Evolutionary conservation across 2,888 invertebrate species (phyloP).

Genomic region (Notocelia uddmanniana): DNA sequence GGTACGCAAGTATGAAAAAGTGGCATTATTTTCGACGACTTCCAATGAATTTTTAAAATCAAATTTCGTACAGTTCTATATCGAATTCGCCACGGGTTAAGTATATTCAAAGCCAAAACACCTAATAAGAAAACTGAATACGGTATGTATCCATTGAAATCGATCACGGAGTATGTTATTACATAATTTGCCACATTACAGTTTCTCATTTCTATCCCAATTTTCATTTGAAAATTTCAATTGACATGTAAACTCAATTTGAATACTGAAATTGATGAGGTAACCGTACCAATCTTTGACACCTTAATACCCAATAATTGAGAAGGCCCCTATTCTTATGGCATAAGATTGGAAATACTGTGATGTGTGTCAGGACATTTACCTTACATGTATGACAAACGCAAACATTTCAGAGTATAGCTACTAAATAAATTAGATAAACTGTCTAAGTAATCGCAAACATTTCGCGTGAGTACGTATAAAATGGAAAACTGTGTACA

Average conservation of each 20-base stretch:
- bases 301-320: too few species aligned
- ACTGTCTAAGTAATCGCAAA: constrained; percentile 31
- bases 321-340: too few species aligned
- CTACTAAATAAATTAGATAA: constrained; percentile 19
- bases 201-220: not conserved
- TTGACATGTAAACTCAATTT: not conserved
- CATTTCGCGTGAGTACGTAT: constrained; percentile 28
- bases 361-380: too few species aligned
- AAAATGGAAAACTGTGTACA: constrained; percentile 43
- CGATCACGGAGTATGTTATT: not conserved
- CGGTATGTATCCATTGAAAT: not conserved
- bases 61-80: constrained; percentile 21
- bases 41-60: constrained; percentile 27
- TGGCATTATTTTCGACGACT: constrained; percentile 12
- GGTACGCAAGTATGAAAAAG: constrained; percentile 13
- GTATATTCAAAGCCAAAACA: not conserved
- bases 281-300: too few species aligned
- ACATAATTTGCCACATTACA: constrained; percentile 8
- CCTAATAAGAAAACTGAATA: constrained; percentile 13
- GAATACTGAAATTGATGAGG: not conserved
- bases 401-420: constrained; percentile 18
- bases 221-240: constrained; percentile 6
- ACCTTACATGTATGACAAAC: constrained; percentile 4
- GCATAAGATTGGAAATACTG: too few species aligned
- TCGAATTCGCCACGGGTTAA: not conserved